Evolutionary conservation across 2,113 vertebrate genomes (phyloP), one percentile per base, ranked within the genome.

Genomic region (Syngnathus typhle): DNA sequence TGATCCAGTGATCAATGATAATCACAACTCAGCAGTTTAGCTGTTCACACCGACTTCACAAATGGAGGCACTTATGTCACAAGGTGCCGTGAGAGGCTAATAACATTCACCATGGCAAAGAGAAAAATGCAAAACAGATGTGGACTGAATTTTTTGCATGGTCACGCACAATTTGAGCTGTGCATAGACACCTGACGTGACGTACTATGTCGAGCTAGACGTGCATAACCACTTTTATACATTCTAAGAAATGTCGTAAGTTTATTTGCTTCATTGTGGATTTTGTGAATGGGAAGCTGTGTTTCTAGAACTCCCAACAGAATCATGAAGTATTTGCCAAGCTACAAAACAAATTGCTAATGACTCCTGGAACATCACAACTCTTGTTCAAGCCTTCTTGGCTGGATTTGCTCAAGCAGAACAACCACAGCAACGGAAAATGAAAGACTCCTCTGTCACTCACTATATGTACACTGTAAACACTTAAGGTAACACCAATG

Each of bases 391-490:
- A 1, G 55, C 71, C 47, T 49, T 44, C 43, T 49, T 52, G 37
- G 2, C 46, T 75, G 23, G 10, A 43, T 62, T 38, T 64, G 67
- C 43, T 81, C 69, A 79, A 7, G 61, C 56, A 62, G 43, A 80
- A 76, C 51, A 71, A 49, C 55, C 67, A 73, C 9, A 72, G 64
- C 68, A 77, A 60, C 9, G n/a, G 12, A 74, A 64, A 71, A 56
- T 1, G 23, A 54, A 62, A 63, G 58, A 36, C 36, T 74, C 67
- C 56, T 69, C 36, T 61, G 66, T 71, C 44, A 58, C 2, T 76
- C 52, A 60, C 3, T 62, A 5, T 81, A 65, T 84, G 59, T 78
- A 76, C 66, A 82, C 73, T 69, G 39, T 64, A 85, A 84, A 85
- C 85, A 83, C 21, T 56, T 43, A 32, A 32, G 27, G 2, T 47